Base-by-base conservation (phyloP, 1,140 invertebrate species). In the Drosophila pandora region DNA sequence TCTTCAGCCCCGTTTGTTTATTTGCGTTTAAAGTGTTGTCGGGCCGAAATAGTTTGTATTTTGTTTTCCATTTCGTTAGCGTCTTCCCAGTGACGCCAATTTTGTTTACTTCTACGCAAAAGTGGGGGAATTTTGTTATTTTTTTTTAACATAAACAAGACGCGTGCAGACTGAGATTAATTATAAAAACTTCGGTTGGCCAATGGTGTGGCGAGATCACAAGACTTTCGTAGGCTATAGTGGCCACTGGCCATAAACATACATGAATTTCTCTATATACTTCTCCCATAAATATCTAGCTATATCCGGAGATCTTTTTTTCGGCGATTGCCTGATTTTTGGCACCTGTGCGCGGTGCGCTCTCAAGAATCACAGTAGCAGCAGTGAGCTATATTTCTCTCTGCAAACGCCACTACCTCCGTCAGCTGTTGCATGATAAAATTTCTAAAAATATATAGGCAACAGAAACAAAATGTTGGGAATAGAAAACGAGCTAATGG, bases 381-480 rank as follows among this genome's bases (percentile, higher is more conserved):
- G 59, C 28, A 53, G 70, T 62, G 52, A 52, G 69, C 68, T 47
- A 62, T 52, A 39, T 70, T 52, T 32, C 48, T 32, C 49, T 48
- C 49, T 2, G 39, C 30, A 17, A 68, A 60, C 54, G 73, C 79
- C 30, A 82, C 74, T 74, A 67, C 39, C 39, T 13, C 12, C 39
- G 49, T 85, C 81, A 87, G 81, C 81, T 85, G 81, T 85, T 85
- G 81, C 69, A 81, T 87, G 81, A 85, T 87, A 78, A 78, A 85
- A 87, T 78, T 10, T 85, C 81, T 85, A 87, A 78, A 85, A 85
- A 85, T 85, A 85, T 76, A 54, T 52, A 64, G 34, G 59, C 48
- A 63, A 53, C 59, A 23, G 63, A 23, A 61, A 57, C 34, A 70
- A 41, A 61, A 23, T 30, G 22, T 47, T 62, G 43, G 13, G 3